Evolutionary conservation across 2,113 vertebrate genomes (phyloP).

Genomic region (Willisornis vidua): DNA sequence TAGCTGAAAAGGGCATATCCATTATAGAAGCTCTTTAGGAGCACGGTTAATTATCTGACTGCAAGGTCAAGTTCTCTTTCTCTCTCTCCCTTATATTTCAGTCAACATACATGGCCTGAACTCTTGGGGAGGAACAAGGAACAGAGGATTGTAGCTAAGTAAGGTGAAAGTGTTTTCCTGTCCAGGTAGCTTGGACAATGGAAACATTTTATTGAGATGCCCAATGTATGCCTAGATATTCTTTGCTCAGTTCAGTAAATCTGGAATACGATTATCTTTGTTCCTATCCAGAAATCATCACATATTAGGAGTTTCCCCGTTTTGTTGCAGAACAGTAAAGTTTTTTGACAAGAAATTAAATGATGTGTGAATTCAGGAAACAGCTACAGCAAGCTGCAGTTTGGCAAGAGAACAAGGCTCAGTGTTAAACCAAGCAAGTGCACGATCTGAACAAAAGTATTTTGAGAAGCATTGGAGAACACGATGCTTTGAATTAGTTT

Average conservation of each 20-base stretch:
- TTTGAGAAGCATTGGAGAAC: not conserved
- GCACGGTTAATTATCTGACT: not conserved
- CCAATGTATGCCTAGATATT: not conserved
- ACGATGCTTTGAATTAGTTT: not conserved
- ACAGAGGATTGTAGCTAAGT: rapidly evolving
- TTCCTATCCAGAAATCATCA: not conserved
- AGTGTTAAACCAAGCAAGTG: conserved; percentile 65
- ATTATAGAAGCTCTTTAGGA: not conserved
- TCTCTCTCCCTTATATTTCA: not conserved
- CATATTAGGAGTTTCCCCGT: not conserved
- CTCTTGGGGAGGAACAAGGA: not conserved
- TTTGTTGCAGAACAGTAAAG: not conserved
- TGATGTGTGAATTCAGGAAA: conserved; percentile 17
- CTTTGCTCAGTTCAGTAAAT: not conserved
- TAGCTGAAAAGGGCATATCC: not conserved
- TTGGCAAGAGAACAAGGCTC: conserved; percentile 66
- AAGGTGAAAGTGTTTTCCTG: not conserved
- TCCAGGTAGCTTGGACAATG: not conserved
- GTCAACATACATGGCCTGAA: not conserved
- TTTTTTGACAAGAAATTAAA: conserved; percentile 52
- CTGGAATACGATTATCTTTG: not conserved
- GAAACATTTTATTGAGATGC: not conserved
- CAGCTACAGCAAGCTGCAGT: not conserved
- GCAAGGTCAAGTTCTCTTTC: not conserved
- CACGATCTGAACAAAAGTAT: not conserved